phyloP scores from a whole-genome alignment of 2,888 invertebrate species.

The Anodontia alba region DNA sequence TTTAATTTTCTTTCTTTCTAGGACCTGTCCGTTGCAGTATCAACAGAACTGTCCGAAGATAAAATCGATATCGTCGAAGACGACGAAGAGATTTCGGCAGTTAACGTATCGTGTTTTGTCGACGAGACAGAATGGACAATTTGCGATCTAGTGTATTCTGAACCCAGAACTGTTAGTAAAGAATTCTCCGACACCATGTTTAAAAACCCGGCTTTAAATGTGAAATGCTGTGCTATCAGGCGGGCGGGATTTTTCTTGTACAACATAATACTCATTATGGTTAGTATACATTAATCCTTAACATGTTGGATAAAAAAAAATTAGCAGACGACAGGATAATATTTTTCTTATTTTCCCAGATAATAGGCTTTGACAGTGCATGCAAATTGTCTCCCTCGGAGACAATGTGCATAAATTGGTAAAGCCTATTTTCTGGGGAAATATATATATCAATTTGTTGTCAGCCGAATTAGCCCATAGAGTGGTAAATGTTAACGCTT shows the following conservation, averaged over 20 bases:
- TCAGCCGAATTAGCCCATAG: too few relatives aligned
- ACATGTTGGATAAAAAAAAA: too few relatives aligned
- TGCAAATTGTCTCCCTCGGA: too few relatives aligned
- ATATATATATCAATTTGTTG: too few relatives aligned
- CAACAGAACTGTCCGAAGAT: constrained; percentile 77
- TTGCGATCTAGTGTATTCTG: constrained; percentile 75
- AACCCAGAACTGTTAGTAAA: constrained; percentile 59
- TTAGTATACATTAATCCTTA: constrained; percentile 56
- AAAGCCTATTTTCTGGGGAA: too few relatives aligned
- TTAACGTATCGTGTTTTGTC: constrained; percentile 81
- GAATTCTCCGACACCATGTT: constrained; percentile 66
- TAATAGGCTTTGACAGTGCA: too few relatives aligned
- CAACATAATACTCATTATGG: constrained; percentile 83
- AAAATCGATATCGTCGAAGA: constrained; percentile 81
- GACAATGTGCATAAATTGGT: too few relatives aligned
- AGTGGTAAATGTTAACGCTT: too few relatives aligned
- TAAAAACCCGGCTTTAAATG: constrained; percentile 79
- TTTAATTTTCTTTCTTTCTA: constrained; percentile 42
- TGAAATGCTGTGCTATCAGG: constrained; percentile 79
- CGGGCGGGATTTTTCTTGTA: constrained; percentile 83
- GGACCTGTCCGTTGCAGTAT: constrained; percentile 81
- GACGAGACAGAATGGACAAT: constrained; percentile 83
- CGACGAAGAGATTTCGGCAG: constrained; percentile 78
- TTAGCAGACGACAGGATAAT: background rate
- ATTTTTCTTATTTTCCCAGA: too few relatives aligned